These are phyloP conservation scores for Bombylius discolor DNA, from an alignment of 2,888 invertebrate species.

Conservation along the genomic window DNA sequence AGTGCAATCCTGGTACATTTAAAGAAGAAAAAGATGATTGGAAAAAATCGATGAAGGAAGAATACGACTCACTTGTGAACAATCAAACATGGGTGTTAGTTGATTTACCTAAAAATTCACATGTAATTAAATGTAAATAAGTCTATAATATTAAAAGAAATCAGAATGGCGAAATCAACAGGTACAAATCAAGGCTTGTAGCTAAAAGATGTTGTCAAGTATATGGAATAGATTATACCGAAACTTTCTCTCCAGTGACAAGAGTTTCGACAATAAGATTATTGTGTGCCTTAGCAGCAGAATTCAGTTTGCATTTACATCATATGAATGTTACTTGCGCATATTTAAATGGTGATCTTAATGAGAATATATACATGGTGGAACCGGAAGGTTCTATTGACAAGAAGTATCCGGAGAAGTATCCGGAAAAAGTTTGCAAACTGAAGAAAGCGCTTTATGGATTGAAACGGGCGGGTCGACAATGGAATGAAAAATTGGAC, in stretches of 20 bases:
- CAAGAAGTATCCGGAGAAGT: not conserved
- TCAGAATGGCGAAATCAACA: conserved; percentile 10
- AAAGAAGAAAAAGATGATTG: not conserved
- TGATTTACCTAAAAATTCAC: conserved; percentile 7
- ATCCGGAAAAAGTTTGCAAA: conserved; percentile 14
- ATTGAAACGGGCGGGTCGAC: conserved; percentile 17
- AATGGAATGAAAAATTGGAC: conserved; percentile 17
- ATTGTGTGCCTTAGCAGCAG: conserved; percentile 15
- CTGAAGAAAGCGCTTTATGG: conserved; percentile 17
- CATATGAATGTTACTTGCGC: conserved; percentile 3
- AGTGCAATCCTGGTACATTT: too few relatives aligned
- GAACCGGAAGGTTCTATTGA: conserved; percentile 13
- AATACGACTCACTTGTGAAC: conserved; percentile 1
- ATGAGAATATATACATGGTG: conserved; percentile 14
- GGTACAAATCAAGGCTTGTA: conserved; percentile 13
- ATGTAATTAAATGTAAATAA: conserved; percentile 11
- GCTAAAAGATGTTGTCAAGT: conserved; percentile 11
- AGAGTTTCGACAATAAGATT: conserved; percentile 14
- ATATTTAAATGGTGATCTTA: conserved; percentile 15
- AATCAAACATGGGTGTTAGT: conserved; percentile 8
- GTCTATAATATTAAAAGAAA: conserved; percentile 9
- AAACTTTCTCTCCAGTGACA: conserved; percentile 12
- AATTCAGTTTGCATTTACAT: conserved; percentile 16
- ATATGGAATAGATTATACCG: conserved; percentile 6
- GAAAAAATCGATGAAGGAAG: not conserved